A percentile compares a stretch with the other conserved stretches of the same genome.
Conservation (phyloP, 1,140 invertebrate genomes). For the Drosophila suzukii region DNA sequence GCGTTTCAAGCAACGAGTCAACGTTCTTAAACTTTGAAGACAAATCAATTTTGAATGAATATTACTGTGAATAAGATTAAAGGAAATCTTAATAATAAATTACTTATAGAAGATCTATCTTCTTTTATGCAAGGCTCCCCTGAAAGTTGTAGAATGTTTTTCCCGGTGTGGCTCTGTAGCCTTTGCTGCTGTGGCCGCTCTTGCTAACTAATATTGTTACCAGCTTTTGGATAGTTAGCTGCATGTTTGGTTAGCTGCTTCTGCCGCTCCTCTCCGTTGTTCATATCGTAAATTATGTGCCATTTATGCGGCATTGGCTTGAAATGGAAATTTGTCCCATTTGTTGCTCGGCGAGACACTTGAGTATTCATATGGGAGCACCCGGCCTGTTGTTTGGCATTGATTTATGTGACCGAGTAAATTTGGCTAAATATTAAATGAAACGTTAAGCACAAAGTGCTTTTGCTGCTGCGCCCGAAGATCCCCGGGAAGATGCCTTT, state of each 20-base stretch:
- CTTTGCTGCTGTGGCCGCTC: conserved; percentile 33
- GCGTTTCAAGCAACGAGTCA: no score
- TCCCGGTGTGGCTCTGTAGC: conserved; percentile 17
- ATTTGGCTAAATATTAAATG: conserved; percentile 78
- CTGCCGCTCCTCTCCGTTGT: conserved; percentile 45
- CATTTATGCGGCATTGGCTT: conserved; percentile 82
- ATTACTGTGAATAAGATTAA: no score
- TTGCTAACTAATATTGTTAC: conserved; percentile 76
- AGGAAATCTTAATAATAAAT: no score
- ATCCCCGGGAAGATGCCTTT: neutral
- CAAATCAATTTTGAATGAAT: no score
- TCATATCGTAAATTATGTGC: conserved; percentile 80
- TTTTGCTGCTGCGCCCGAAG: neutral
- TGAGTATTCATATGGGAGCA: conserved; percentile 78
- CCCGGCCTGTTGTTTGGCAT: conserved; percentile 69
- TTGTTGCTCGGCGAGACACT: conserved; percentile 78
- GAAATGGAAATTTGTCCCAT: conserved; percentile 83
- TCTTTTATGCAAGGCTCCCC: no score
- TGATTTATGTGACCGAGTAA: conserved; percentile 72
- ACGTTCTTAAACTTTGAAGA: no score
- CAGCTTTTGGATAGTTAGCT: conserved; percentile 79
- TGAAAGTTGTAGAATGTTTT: neutral
- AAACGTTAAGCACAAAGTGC: conserved; percentile 61
- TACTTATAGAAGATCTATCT: no score
- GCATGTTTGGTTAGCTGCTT: conserved; percentile 75